Base-by-base conservation (phyloP, 2,797 vertebrate species). In the Pitangus sulphuratus region DNA sequence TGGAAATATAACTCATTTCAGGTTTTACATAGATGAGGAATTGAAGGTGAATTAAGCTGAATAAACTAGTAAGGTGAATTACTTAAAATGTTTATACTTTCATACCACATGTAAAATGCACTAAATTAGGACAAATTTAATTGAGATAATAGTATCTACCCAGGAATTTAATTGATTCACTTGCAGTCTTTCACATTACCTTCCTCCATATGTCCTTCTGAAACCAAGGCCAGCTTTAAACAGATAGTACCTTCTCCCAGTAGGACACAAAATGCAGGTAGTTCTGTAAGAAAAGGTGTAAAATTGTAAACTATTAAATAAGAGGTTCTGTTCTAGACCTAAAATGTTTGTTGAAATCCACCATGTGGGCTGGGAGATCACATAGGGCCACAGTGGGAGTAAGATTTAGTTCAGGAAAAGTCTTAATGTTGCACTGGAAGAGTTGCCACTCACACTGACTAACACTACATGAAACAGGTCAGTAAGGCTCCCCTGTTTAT, bases 381-480 rank as follows among this genome's bases (percentile, higher is more conserved):
- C 20, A 19, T 0, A 21, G 31, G 35, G 37, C 42, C 26, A 50
- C 16, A 15, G 30, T 12, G 6, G 12, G 40, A 64, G 3, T 62
- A 60, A 61, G 28, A 30, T n/a, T 64, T 51, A 35, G 31, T 33
- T 54, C 0, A 1, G 51, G 19, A 66, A 75, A 68, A 58, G 47
- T 45, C 24, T 72, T 93, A 50, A 35, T 57, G 5, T 51, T 57
- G 35, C 25, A 9, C 19, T 42, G 44, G 28, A 74, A 58, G 22
- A 62, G 54, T 45, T 33, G 30, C 56, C 0, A 0, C 28, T 50
- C 2, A 0, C 1, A 0, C 22, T 87, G 40, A 44, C 40, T 17
- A 21, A 54, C 26, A 39, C 19, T 54, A 26, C 2, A 0, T 28
- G 62, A 56, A 50, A 54, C 7, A 42, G 31, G 62, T 15, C 69